Conservation (phyloP, 2,113 vertebrate species). For the Corapipo altera region DNA sequence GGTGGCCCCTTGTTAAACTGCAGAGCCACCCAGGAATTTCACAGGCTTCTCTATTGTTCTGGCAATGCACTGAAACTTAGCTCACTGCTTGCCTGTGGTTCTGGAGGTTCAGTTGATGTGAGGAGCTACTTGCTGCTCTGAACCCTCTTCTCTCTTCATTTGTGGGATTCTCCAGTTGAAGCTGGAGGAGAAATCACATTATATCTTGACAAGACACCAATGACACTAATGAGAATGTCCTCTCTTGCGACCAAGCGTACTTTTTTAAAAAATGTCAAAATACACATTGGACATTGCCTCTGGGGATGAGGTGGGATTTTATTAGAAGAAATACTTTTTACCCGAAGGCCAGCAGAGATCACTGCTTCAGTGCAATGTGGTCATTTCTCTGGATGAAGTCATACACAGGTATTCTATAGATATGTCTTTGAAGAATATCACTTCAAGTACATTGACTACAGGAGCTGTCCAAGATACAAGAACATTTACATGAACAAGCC, state of each 20-base stretch:
- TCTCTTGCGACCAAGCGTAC: neutral
- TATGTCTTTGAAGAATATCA: neutral
- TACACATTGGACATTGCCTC: accelerated
- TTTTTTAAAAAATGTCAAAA: neutral
- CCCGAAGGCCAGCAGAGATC: neutral
- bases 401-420: neutral
- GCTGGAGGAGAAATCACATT: neutral
- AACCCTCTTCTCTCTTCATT: neutral
- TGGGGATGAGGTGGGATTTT: neutral
- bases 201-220: accelerated
- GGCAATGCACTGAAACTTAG: neutral
- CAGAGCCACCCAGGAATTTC: neutral
- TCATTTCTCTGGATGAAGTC: neutral
- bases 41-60: neutral
- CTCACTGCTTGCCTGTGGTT: neutral
- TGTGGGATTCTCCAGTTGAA: neutral
- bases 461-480: neutral
- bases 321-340: neutral
- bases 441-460: neutral
- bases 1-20: neutral
- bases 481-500: neutral
- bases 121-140: neutral
- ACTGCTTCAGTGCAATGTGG: neutral
- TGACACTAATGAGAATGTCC: neutral
- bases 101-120: neutral